Percentiles rank a stretch among this genome's conserved stretches.
Conservation (phyloP, 2,888 invertebrate species). For the Anthophora plumipes region DNA sequence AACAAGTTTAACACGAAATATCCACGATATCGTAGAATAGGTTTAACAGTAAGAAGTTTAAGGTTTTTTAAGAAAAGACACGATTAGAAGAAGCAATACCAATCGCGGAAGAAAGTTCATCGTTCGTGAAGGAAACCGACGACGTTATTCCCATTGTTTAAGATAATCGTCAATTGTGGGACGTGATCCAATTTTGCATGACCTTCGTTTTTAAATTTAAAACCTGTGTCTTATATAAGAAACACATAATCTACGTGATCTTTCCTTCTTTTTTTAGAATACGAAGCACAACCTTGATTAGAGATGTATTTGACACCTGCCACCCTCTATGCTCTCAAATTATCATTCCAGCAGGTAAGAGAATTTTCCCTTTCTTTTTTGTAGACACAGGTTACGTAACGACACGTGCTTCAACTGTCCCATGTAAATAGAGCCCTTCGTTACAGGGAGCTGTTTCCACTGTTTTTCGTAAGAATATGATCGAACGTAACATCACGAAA, state of each 20-base stretch:
- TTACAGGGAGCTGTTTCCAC: constrained; percentile 41
- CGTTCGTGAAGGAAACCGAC: too few species aligned
- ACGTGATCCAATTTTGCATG: constrained; percentile 30
- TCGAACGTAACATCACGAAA: constrained; percentile 73
- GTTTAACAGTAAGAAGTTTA: background rate
- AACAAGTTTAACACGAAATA: background rate
- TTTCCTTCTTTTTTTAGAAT: constrained; percentile 66
- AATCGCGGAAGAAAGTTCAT: too few species aligned
- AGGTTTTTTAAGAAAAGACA: background rate
- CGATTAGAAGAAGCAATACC: background rate
- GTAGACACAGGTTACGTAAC: constrained; percentile 20
- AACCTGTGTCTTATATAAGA: constrained; percentile 11
- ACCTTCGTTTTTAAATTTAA: constrained; percentile 30
- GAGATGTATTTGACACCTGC: constrained; percentile 78
- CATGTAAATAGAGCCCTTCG: background rate
- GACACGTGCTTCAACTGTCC: background rate
- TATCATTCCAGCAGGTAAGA: constrained; percentile 78
- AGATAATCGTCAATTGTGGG: constrained; percentile 8
- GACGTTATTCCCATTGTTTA: background rate
- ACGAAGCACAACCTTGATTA: constrained; percentile 64
- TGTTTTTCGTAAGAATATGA: constrained; percentile 68
- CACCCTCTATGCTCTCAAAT: constrained; percentile 76
- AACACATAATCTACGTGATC: background rate
- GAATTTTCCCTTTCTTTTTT: too few species aligned
- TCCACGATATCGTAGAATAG: background rate